Percentiles rank a stretch among this genome's conserved stretches.
Evolutionary conservation across 2,113 vertebrate genomes (phyloP).

Genomic region (Neolamprologus tretocephalus): DNA sequence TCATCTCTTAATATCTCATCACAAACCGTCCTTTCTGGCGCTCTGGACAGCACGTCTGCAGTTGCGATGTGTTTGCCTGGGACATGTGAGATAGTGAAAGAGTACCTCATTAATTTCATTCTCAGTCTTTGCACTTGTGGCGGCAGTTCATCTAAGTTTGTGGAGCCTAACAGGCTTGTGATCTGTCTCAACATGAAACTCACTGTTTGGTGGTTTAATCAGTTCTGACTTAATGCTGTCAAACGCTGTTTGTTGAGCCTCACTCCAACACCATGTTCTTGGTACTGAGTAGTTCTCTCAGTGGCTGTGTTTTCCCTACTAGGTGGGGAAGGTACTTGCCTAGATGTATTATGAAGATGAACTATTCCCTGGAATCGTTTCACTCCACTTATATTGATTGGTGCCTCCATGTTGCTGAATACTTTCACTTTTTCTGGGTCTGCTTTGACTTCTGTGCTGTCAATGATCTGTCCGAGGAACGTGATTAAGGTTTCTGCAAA

Average conservation of each 20-base stretch:
- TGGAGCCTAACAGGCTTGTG: neutral
- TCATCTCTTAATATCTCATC: neutral
- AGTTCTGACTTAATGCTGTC: no score
- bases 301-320: no score
- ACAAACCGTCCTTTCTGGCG: no score
- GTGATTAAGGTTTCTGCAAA: rapidly evolving
- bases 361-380: rapidly evolving
- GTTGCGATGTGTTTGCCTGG: rapidly evolving
- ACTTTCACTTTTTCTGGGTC: no score
- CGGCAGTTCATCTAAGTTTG: neutral
- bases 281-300: no score
- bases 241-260: rapidly evolving
- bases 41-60: neutral
- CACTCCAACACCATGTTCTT: no score
- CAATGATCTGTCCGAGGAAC: no score
- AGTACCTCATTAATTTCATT: neutral
- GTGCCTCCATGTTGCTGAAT: no score
- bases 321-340: no score
- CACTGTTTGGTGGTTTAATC: no score
- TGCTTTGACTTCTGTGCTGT: no score
- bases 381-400: rapidly evolving
- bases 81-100: neutral
- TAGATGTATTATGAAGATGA: rapidly evolving
- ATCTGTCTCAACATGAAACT: neutral
- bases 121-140: neutral